These are phyloP conservation scores for Boulengeromyrus knoepffleri DNA, from an alignment of 2,113 vertebrate genomes.

Conservation along the genomic window DNA sequence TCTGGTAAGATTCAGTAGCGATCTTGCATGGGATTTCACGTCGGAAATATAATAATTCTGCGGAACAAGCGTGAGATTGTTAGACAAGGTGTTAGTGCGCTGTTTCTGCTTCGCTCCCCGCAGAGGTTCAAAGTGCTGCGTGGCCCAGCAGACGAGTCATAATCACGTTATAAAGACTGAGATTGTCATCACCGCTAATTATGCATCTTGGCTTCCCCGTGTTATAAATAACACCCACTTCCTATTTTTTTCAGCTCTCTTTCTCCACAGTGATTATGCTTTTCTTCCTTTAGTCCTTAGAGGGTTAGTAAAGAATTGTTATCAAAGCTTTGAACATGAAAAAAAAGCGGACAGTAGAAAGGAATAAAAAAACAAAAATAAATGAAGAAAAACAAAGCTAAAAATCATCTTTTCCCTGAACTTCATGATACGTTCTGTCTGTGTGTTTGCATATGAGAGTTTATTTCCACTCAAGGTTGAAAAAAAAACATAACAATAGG, in stretches of 20 bases:
- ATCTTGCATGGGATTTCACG: background rate
- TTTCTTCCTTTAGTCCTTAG: background rate
- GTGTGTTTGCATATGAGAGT: background rate
- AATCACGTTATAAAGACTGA: conserved; percentile 19
- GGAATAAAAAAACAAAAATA: background rate
- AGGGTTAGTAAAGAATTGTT: background rate
- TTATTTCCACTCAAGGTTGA: background rate
- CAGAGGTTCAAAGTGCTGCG: background rate
- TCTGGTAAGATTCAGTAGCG: background rate
- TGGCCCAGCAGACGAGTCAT: background rate
- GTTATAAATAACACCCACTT: conserved; percentile 14
- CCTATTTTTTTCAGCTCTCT: background rate
- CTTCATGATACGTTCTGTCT: background rate
- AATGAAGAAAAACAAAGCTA: background rate
- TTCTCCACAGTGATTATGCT: conserved; percentile 13
- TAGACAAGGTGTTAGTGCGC: conserved; percentile 7
- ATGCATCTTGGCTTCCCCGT: conserved; percentile 14
- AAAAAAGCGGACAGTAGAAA: background rate
- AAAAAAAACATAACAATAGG: background rate
- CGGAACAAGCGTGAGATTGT: conserved; percentile 17
- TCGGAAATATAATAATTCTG: conserved; percentile 6
- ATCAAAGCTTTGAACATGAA: conserved; percentile 2
- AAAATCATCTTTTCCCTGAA: background rate
- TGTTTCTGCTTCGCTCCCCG: background rate
- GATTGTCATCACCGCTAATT: conserved; percentile 19